Base-by-base conservation (phyloP, 2,797 vertebrate genomes). In the Helarctos malayanus region DNA sequence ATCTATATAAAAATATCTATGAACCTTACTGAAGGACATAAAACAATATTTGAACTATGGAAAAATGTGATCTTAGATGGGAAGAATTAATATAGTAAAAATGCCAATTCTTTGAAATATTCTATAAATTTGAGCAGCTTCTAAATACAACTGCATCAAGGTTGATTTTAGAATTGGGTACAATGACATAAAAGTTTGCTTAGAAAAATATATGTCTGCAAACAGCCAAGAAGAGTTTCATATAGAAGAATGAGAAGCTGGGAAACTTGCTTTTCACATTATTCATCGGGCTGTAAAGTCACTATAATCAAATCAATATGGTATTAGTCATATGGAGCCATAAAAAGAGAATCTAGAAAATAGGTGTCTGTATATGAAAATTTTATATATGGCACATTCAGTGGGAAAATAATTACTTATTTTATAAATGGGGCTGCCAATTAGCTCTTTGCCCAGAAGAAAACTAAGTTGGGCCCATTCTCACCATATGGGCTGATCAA, bases 71-170 rank as follows among this genome's bases (percentile, higher is more conserved):
- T 76, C 52, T 96, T 84, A 32, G 45, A 38, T 89, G 57, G 76
- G 35, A 97, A 80, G 9, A 95, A 88, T 96, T 81, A 81, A 83
- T 82, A 52, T 2, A 65, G 32, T 65, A 89, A 85, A 97, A 83
- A 94, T 88, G 65, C 71, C 89, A 95, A 15, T 91, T 92, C 35
- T 86, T 94, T 35, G 54, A 78, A 94, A 76, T 88, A 69, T 92
- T 91, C 47, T 79, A 25, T 94, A 93, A 97, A 89, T 91, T 78
- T 91, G 82, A 96, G 56, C 9, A 13, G 82, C 47, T 91, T 96
- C 38, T 89, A 93, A 94, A 81, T 52, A 92, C 52, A 80, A 93
- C 19, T 97, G 76, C 65, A 93, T 78, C 78, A 88, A 88, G 75
- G 52, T 86, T 95, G 92, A 83, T 61, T 96, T 95, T 84, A 92